phyloP scores from a whole-genome alignment of 1,140 invertebrate species.

The Neodiprion pinetum region DNA sequence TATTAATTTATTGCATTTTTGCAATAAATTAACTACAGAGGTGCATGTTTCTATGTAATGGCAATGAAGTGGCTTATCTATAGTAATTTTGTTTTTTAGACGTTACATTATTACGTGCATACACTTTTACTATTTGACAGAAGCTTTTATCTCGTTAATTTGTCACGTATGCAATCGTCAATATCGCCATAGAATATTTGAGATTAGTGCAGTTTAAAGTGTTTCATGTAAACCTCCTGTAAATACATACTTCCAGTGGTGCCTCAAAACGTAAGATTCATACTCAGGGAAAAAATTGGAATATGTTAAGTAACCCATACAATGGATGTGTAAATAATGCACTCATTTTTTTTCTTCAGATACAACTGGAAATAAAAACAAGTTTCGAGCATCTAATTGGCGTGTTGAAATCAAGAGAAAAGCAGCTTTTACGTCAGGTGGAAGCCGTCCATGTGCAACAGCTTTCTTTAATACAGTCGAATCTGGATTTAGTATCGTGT shows the following conservation, averaged over 20 bases:
- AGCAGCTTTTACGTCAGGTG: slow-evolving; percentile 62
- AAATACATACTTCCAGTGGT: neutral
- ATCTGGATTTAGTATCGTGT: slow-evolving; percentile 39
- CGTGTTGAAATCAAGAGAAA: slow-evolving; percentile 59
- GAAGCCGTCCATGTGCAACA: slow-evolving; percentile 63
- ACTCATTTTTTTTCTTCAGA: slow-evolving; percentile 42
- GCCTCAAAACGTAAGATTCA: neutral
- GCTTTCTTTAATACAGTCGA: slow-evolving; percentile 52
- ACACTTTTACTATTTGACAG: too few species aligned
- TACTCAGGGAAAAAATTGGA: neutral
- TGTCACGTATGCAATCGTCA: too few species aligned
- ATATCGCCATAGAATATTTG: too few species aligned
- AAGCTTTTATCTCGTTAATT: too few species aligned
- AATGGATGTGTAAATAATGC: slow-evolving; percentile 9
- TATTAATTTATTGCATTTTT: neutral
- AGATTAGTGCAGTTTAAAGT: neutral
- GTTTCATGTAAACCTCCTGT: neutral
- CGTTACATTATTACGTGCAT: neutral
- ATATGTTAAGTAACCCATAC: neutral
- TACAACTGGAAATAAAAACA: slow-evolving; percentile 57
- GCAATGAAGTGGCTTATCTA: neutral
- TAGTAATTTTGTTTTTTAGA: neutral
- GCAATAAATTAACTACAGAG: neutral
- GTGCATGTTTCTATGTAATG: slow-evolving; percentile 9
- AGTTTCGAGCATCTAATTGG: slow-evolving; percentile 60